phyloP scores from a whole-genome alignment of 1,140 invertebrate genomes.

The Camponotus vicinus region DNA sequence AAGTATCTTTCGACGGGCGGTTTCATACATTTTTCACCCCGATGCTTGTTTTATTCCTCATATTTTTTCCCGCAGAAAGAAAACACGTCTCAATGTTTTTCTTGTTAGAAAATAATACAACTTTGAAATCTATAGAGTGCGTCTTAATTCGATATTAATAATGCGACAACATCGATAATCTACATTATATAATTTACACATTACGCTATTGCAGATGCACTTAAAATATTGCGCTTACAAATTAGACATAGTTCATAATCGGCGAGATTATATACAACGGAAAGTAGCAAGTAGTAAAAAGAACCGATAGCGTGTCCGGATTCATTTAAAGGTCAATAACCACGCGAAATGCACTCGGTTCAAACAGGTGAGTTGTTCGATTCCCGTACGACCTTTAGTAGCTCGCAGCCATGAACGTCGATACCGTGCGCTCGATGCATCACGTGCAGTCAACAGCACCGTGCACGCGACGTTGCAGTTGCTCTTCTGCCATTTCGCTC shows the following conservation, averaged over 20 bases:
- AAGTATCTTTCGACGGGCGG: constrained; percentile 17
- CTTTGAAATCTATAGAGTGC: too few species aligned
- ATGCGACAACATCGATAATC: too few species aligned
- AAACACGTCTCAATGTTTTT: background rate
- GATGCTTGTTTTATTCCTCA: background rate
- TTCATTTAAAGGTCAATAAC: constrained; percentile 48
- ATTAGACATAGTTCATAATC: background rate
- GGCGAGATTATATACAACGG: background rate
- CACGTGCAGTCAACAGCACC: constrained; percentile 66
- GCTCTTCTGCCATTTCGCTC: constrained; percentile 47
- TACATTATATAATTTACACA: background rate
- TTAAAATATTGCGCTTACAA: background rate
- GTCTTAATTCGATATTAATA: too few species aligned
- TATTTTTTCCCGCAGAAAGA: background rate
- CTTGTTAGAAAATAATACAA: background rate
- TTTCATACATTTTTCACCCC: constrained; percentile 25
- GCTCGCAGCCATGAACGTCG: constrained; percentile 32
- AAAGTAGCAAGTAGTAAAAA: background rate
- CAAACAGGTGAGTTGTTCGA: constrained; percentile 50
- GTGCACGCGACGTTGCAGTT: constrained; percentile 51
- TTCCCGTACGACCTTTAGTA: constrained; percentile 24
- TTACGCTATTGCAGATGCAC: too few species aligned
- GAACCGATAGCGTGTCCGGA: constrained; percentile 11
- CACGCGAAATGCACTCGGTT: constrained; percentile 23
- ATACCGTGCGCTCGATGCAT: constrained; percentile 60